phyloP scores from a whole-genome alignment of 2,113 vertebrate genomes.

The Peromyscus maniculatus region DNA sequence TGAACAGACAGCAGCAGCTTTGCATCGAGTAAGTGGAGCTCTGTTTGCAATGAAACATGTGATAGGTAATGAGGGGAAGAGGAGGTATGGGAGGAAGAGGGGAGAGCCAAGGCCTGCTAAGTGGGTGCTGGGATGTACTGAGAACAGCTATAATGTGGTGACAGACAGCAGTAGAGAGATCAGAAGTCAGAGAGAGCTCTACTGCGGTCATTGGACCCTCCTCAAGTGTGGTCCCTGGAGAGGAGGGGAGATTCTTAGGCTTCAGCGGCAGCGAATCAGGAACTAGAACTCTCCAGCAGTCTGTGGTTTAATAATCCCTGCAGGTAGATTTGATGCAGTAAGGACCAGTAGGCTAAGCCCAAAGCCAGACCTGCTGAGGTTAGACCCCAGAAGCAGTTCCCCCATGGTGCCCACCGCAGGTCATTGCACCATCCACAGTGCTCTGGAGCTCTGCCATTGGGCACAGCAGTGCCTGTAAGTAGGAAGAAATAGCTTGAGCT shows the following conservation, averaged over 20 bases:
- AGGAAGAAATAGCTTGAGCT: background rate
- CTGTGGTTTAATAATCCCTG: background rate
- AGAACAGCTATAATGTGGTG: background rate
- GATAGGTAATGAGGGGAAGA: no score
- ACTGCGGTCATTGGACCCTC: background rate
- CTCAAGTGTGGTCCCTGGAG: background rate
- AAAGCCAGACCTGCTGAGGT: background rate
- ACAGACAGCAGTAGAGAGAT: background rate
- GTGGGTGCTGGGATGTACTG: fast-evolving
- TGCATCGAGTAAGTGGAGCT: no score
- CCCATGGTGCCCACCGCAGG: fast-evolving
- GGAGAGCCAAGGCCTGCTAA: background rate
- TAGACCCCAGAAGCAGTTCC: background rate
- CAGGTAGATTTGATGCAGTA: background rate
- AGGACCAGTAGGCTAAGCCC: background rate
- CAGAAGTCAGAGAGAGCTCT: background rate
- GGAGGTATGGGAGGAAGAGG: background rate
- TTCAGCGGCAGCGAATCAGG: background rate
- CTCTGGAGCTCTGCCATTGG: background rate
- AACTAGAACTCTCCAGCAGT: background rate
- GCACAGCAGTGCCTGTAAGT: background rate
- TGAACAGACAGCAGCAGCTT: background rate
- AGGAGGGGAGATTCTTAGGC: background rate
- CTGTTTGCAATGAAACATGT: background rate
- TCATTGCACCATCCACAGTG: fast-evolving